These are phyloP conservation scores for Pseudococcus longispinus DNA, from an alignment of 2,888 invertebrate species.

Conservation along the genomic window DNA sequence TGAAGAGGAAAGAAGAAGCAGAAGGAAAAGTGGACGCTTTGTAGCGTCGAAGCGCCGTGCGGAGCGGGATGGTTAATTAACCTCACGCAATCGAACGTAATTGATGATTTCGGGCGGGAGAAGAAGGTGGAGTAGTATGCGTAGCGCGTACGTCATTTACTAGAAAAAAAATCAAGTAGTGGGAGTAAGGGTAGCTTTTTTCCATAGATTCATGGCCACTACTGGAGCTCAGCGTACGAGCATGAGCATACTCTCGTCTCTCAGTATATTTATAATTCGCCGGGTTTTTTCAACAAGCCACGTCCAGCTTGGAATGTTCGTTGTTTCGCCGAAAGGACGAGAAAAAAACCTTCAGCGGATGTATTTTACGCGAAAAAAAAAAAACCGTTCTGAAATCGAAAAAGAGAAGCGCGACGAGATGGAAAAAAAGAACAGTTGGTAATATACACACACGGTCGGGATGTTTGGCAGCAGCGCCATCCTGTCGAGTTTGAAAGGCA, in stretches of 20 bases:
- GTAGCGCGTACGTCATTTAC: constrained; percentile 62
- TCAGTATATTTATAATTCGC: not conserved
- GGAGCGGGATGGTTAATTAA: constrained; percentile 38
- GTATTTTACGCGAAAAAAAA: not conserved
- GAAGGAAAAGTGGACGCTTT: not conserved
- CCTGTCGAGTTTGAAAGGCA: constrained; percentile 46
- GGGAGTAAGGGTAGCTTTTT: constrained; percentile 60
- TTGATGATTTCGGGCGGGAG: constrained; percentile 57
- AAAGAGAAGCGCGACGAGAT: not conserved
- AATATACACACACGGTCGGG: constrained; percentile 17
- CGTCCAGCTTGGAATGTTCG: not conserved
- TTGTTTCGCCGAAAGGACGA: not conserved
- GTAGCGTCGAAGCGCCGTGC: not conserved
- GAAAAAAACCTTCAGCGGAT: not conserved
- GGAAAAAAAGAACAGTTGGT: constrained; percentile 15
- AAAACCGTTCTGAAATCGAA: not conserved
- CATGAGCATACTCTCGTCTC: no score
- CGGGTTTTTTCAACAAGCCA: not conserved
- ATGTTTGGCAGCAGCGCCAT: constrained; percentile 54
- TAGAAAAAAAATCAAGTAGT: constrained; percentile 50
- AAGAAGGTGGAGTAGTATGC: constrained; percentile 59
- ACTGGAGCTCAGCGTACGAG: not conserved
- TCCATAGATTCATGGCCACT: not conserved
- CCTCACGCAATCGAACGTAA: constrained; percentile 44
- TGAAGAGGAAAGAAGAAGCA: not conserved